phyloP scores from a whole-genome alignment of 64 coral and sea anemone genomes.

The Acropora yongei region DNA sequence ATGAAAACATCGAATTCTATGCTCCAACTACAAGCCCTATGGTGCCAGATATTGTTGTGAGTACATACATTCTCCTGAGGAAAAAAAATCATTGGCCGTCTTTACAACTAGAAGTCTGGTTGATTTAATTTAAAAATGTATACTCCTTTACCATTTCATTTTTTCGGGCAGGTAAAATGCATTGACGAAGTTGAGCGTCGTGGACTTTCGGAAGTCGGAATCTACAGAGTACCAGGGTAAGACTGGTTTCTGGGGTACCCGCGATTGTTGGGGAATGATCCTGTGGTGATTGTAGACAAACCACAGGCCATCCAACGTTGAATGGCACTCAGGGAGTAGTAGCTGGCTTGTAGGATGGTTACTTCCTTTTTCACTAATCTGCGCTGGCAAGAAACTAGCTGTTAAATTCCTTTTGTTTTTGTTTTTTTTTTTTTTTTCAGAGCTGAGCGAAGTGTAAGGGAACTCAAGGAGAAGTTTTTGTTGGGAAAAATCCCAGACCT shows the following conservation, averaged over 20 bases:
- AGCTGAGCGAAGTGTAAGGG: slow-evolving; percentile 75
- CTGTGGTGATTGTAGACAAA: too few species aligned
- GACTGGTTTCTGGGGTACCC: neutral
- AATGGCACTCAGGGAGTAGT: too few species aligned
- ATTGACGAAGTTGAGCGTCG: slow-evolving; percentile 91
- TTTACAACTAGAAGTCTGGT: too few species aligned
- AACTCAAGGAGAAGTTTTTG: slow-evolving; percentile 91
- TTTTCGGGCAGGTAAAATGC: slow-evolving; percentile 68
- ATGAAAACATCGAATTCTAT: slow-evolving; percentile 96
- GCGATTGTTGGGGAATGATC: neutral
- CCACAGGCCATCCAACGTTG: too few species aligned
- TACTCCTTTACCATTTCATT: neutral
- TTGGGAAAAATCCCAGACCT: slow-evolving; percentile 84
- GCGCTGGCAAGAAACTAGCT: neutral
- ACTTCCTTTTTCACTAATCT: neutral
- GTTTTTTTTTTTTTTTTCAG: slow-evolving; percentile 31
- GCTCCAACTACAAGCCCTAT: slow-evolving; percentile 83
- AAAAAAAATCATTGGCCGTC: too few species aligned
- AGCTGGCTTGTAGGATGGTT: too few species aligned
- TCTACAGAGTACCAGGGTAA: slow-evolving; percentile 97
- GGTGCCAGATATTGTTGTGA: slow-evolving; percentile 94
- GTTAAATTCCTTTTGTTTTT: neutral
- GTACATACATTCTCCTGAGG: neutral
- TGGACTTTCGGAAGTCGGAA: slow-evolving; percentile 91
- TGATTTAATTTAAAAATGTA: too few species aligned